Evolutionary conservation across 2,797 vertebrate genomes (phyloP).

Genomic region (Hippopotamyrus pictus): DNA sequence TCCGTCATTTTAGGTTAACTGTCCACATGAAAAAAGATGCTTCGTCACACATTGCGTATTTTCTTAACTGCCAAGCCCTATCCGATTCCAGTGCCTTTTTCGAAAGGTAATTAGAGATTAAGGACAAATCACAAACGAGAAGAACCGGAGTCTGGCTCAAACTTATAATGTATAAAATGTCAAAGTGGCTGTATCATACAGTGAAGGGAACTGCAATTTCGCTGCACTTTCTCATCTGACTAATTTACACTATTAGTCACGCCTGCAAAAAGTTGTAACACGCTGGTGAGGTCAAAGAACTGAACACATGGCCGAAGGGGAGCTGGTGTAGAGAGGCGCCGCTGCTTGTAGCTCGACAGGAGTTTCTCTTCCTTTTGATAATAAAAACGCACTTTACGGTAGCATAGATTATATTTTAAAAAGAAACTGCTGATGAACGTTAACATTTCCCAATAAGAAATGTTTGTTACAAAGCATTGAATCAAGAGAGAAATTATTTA

Average conservation of each 20-base stretch:
- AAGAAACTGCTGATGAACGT: not conserved
- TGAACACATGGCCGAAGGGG: not conserved
- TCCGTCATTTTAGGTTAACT: not conserved
- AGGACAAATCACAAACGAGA: not conserved
- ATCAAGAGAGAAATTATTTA: not conserved
- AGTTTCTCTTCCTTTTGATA: not conserved
- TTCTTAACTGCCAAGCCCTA: not conserved
- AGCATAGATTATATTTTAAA: not conserved
- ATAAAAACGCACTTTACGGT: not conserved
- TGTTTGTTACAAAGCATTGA: not conserved
- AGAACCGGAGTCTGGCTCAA: not conserved
- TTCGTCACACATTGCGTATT: not conserved
- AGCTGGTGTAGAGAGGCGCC: not conserved
- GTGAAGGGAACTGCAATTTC: not conserved
- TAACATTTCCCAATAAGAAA: not conserved
- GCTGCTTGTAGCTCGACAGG: too few relatives aligned
- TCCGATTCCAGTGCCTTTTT: not conserved
- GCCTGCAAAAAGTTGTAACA: not conserved
- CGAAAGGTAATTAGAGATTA: not conserved
- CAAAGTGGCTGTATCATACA: not conserved
- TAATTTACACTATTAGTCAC: not conserved
- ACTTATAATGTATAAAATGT: not conserved
- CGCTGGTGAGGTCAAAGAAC: not conserved
- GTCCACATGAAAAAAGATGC: not conserved
- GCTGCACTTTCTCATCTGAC: slow-evolving; percentile 1